Base-by-base conservation (phyloP, 2,113 vertebrate genomes). In the Cryptotis parvus region DNA sequence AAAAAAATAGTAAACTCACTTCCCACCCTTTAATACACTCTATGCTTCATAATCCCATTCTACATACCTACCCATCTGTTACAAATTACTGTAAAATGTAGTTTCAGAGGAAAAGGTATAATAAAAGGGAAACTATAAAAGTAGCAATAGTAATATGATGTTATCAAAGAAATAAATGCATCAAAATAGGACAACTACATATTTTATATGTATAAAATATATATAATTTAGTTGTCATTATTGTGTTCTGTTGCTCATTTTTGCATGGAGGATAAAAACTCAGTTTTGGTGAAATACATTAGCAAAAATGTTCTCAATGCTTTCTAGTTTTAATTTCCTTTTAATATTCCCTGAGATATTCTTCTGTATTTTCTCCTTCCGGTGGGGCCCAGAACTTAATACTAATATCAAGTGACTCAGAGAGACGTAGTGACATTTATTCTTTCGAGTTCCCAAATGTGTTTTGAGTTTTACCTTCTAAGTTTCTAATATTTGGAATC, bases 161-260 rank as follows among this genome's bases (percentile, higher is more conserved):
- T 73, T 65, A 84, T 86, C 39, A 55, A 70, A 79, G 8, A 6
- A 80, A 73, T 35, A 69, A 78, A 77, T 74, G 26, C 4, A 4
- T 69, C 26, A 83, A 82, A 87, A 78, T 90, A 82, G 43, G 35
- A 58, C 12, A 88, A 69, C 8, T 65, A 6, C 10, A 85, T 75
- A 49, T 18, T 90, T 82, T 20, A 52, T 10, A 84, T 92, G 10
- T 9, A 84, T 20, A 77, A 93, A 90, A 65, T 63, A 63, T 41
- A 24, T 4, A 24, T 52, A 55, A 78, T 41, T 8, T 69, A 58
- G 22, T 20, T 75, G 9, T 61, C 33, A 43, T 58, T 55, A 35
- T 73, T 80, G 18, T 5, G 55, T 58, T 58, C 55, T 58, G 55
- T 58, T 58, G 55, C 18, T 58, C 55, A 2, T 58, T 89, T 87